Conservation (phyloP, 2,113 vertebrate species). For the Semnornis frantzii region DNA sequence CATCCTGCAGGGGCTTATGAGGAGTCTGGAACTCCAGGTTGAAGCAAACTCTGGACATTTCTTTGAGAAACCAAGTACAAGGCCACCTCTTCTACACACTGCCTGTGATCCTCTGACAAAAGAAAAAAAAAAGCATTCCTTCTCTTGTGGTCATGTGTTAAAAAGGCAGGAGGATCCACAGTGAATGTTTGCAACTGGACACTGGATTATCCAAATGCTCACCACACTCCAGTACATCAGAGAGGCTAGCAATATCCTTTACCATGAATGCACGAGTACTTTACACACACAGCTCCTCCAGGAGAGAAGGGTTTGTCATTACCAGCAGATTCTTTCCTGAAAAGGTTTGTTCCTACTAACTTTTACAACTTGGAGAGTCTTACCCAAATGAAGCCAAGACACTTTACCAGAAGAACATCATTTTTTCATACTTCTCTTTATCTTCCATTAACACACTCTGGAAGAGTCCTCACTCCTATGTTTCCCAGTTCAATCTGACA, state of each 20-base stretch:
- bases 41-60: not conserved
- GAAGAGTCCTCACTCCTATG: rapidly evolving
- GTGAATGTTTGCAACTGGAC: not conserved
- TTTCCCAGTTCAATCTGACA: not conserved
- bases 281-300: not conserved
- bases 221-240: not conserved
- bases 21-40: not conserved
- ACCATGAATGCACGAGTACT: rapidly evolving
- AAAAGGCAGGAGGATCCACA: not conserved
- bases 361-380: not conserved
- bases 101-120: not conserved
- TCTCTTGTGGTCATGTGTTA: not conserved
- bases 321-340: not conserved
- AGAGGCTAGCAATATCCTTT: not conserved
- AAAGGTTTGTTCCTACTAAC: not conserved
- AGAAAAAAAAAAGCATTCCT: not conserved
- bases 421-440: not conserved
- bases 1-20: not conserved
- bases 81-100: rapidly evolving
- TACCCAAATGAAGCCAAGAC: not conserved
- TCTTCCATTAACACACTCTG: not conserved
- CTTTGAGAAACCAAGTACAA: not conserved
- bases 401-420: not conserved
- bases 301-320: not conserved
- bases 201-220: not conserved